Evolutionary conservation across 2,888 invertebrate genomes (phyloP).

Genomic region (Apodemia zela): DNA sequence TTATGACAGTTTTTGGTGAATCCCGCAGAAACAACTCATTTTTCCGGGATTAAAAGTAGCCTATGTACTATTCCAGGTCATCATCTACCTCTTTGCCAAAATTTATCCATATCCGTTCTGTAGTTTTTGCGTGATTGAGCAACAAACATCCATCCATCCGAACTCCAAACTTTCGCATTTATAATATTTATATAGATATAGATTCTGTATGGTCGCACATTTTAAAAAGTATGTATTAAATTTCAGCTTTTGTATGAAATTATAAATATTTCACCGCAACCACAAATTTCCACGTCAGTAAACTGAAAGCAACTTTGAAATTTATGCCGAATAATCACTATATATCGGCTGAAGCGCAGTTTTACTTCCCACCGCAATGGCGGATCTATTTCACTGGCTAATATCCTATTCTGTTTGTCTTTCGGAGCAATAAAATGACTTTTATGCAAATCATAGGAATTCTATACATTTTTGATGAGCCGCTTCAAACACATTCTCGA

Average conservation of each 20-base stretch:
- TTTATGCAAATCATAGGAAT: conserved; percentile 80
- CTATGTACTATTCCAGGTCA: too few relatives aligned
- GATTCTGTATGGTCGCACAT: background rate
- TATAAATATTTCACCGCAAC: background rate
- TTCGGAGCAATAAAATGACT: conserved; percentile 79
- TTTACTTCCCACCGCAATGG: conserved; percentile 44
- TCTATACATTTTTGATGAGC: conserved; percentile 81
- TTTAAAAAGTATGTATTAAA: background rate
- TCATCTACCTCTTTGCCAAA: too few relatives aligned
- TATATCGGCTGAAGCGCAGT: background rate
- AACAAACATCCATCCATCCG: too few relatives aligned
- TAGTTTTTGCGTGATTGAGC: too few relatives aligned
- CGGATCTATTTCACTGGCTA: conserved; percentile 71
- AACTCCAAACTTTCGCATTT: too few relatives aligned
- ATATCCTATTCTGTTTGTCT: conserved; percentile 79
- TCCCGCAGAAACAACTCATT: too few relatives aligned
- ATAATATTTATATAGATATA: too few relatives aligned
- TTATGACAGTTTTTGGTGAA: too few relatives aligned
- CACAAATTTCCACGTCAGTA: background rate
- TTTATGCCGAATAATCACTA: conserved; percentile 15
- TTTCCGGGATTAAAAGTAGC: too few relatives aligned
- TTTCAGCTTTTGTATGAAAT: background rate
- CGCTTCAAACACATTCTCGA: conserved; percentile 59
- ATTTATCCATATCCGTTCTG: too few relatives aligned
- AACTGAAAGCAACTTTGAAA: background rate